These are phyloP conservation scores for Plebejus melissa DNA, from an alignment of 2,888 invertebrate genomes.

Conservation along the genomic window DNA sequence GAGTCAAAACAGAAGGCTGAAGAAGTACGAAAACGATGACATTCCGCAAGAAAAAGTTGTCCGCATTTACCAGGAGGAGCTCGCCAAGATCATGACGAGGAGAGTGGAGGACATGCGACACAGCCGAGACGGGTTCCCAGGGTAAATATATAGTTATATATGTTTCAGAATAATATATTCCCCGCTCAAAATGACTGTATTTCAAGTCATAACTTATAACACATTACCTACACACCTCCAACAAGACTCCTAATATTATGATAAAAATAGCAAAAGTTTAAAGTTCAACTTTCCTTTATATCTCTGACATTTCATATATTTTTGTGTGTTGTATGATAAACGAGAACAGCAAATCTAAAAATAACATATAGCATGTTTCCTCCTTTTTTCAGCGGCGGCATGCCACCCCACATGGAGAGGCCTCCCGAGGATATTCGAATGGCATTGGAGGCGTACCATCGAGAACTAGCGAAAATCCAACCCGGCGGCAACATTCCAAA, in stretches of 20 bases:
- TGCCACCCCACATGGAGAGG: constrained; percentile 79
- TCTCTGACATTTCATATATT: neutral
- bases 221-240: neutral
- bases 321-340: constrained; percentile 26
- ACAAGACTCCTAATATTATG: neutral
- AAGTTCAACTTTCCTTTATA: neutral
- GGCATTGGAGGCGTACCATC: constrained; percentile 94
- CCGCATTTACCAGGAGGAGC: constrained; percentile 95
- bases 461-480: constrained; percentile 94
- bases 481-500: constrained; percentile 81
- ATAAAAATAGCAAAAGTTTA: neutral
- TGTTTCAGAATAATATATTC: constrained; percentile 48
- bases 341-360: constrained; percentile 77
- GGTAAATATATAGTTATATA: constrained; percentile 75
- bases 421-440: constrained; percentile 92
- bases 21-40: constrained; percentile 95
- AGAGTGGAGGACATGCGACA: constrained; percentile 86
- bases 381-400: constrained; percentile 88
- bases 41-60: constrained; percentile 98
- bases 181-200: constrained; percentile 77
- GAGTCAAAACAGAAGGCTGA: constrained; percentile 85
- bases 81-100: constrained; percentile 93
- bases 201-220: neutral
- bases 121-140: constrained; percentile 87
- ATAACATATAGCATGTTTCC: constrained; percentile 87